phyloP scores from a whole-genome alignment of 2,113 vertebrate species.

The Pithys albifrons region DNA sequence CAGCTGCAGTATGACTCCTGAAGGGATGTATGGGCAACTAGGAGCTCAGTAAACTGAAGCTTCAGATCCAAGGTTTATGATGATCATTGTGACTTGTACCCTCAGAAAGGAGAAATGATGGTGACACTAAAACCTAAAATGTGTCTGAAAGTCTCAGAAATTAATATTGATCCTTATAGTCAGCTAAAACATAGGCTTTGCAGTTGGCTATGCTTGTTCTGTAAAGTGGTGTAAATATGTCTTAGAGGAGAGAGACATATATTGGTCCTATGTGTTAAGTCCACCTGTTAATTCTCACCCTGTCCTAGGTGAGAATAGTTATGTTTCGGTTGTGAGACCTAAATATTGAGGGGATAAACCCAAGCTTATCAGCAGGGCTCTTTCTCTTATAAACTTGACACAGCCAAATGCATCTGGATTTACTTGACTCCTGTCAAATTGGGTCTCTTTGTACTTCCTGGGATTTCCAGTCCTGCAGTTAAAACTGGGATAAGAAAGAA shows the following conservation, averaged over 20 bases:
- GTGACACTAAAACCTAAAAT: background rate
- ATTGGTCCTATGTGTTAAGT: background rate
- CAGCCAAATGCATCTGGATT: background rate
- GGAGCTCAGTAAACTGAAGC: background rate
- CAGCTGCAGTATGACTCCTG: background rate
- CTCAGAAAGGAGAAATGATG: background rate
- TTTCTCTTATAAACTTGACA: background rate
- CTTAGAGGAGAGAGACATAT: background rate
- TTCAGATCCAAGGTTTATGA: background rate
- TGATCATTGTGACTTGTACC: background rate
- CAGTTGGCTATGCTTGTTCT: background rate
- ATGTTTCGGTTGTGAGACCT: background rate
- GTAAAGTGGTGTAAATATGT: background rate
- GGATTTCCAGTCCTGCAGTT: background rate
- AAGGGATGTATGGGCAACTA: background rate
- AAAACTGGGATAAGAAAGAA: background rate
- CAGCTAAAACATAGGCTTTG: background rate
- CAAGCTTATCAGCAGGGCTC: background rate
- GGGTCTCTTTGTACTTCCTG: background rate
- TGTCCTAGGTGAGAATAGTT: background rate
- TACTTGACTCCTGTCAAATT: background rate
- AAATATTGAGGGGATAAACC: background rate
- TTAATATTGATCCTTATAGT: background rate
- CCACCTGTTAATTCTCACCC: too few relatives aligned
- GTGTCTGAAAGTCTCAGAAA: background rate